Conservation (phyloP, 2,888 invertebrate genomes). For the Eupithecia inturbata region DNA sequence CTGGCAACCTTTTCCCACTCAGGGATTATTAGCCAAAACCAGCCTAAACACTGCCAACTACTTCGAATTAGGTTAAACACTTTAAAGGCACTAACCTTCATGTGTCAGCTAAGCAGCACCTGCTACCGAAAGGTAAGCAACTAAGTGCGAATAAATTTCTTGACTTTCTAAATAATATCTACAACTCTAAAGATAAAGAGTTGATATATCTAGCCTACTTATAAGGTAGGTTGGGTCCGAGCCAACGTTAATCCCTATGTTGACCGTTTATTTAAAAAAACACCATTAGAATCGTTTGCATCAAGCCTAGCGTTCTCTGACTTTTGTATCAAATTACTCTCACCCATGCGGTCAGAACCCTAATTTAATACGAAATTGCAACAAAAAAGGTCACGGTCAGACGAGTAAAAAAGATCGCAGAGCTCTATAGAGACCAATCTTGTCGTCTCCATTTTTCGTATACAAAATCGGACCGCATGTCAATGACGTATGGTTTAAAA, state of each 20-base stretch:
- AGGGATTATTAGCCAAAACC: constrained; percentile 33
- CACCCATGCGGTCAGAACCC: constrained; percentile 12
- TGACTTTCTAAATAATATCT: constrained; percentile 15
- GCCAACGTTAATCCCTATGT: too few species aligned
- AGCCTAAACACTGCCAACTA: constrained; percentile 35
- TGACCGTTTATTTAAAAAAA: neutral
- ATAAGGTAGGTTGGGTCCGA: neutral
- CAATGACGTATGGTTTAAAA: constrained; percentile 22
- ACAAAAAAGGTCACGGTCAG: constrained; percentile 27
- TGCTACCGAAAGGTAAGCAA: constrained; percentile 20
- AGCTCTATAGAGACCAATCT: constrained; percentile 3
- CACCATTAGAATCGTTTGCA: neutral
- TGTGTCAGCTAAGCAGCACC: constrained; percentile 24
- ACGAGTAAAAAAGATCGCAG: constrained; percentile 1
- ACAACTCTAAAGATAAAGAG: neutral
- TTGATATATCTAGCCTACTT: neutral
- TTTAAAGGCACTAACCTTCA: constrained; percentile 27
- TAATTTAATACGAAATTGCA: constrained; percentile 24
- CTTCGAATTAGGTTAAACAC: constrained; percentile 33
- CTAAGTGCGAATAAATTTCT: constrained; percentile 24
- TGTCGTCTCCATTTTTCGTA: constrained; percentile 2
- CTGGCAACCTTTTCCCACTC: neutral
- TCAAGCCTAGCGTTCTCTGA: constrained; percentile 8
- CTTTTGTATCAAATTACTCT: constrained; percentile 18
- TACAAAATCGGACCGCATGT: constrained; percentile 17